Base-by-base conservation (phyloP, 2,888 invertebrate genomes). In the Agrochola macilenta region DNA sequence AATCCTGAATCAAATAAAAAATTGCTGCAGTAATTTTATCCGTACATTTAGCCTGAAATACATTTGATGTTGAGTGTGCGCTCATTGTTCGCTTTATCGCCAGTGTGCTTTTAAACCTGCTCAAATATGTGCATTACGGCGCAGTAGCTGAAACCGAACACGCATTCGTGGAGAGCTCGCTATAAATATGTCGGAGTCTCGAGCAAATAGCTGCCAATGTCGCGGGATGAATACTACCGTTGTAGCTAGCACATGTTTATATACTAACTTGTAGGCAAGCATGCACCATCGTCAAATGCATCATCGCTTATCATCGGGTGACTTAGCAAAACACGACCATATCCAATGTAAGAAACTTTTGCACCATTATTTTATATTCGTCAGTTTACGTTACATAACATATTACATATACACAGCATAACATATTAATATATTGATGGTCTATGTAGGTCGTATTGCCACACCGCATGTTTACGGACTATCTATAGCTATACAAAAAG, bases 61-160 rank as follows among this genome's bases (percentile, higher is more conserved):
- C 43, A 74, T 65, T 52, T 58, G 43, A 60, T 23, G 54, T 49
- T 46, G 60, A 64, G 79, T 49, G 76, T 49, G 52, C 35, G 75
- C 77, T 68, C 76, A 76, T 82, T 82, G 75, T 79, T 81, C 75
- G 54, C 54, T 52, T 57, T 69, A 52, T 23, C 66, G 54, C 71
- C 30, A 35, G 30, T 58, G 52, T 65, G 78, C 58, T 79, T 69
- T 80, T 60, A 77, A 76, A 82, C 35, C 26, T 75, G 63, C 68
- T 82, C 82, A 75, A 81, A 79, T 81, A 74, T 74, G 68, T 82
- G 68, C 76, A 76, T 75, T 73, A 69, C 23, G n/a, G 63, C 43
- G 68, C 79, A 82, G 54, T 60, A 43, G 35, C 30, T 64, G 54
- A 17, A 69, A 58, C 76, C 23, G 60, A 65, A 77, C 64, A 54